Conservation (phyloP, 1,140 invertebrate species). For the Caerostris extrusa region DNA sequence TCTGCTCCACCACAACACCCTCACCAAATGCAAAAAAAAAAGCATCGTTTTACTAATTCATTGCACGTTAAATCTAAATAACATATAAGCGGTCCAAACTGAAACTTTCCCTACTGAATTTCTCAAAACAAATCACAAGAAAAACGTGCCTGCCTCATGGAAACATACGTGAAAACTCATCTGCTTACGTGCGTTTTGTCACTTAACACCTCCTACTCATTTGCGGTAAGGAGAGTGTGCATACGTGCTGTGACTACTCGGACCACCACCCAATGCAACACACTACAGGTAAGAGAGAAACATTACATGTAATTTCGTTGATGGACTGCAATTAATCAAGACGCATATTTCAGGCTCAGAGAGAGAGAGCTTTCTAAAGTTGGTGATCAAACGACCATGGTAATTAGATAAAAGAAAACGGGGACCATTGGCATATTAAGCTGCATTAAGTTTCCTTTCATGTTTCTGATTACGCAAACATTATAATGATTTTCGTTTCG, state of each 20-base stretch:
- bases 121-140: not conserved
- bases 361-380: too few species aligned
- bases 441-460: too few species aligned
- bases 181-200: not conserved
- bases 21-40: not conserved
- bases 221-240: not conserved
- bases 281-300: not conserved
- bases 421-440: too few species aligned
- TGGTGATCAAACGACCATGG: not conserved
- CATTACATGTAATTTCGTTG: not conserved
- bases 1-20: too few species aligned
- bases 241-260: conserved; percentile 18
- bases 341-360: not conserved
- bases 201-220: not conserved
- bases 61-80: not conserved
- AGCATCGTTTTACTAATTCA: not conserved
- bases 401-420: not conserved
- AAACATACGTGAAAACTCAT: not conserved
- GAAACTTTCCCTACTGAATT: not conserved
- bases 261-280: not conserved
- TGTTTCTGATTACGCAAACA: too few species aligned
- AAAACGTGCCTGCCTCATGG: not conserved
- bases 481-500: too few species aligned
- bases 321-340: not conserved
- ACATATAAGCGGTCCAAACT: not conserved